Conservation (phyloP, 2,888 invertebrate genomes). For the Punctoribates punctum region DNA sequence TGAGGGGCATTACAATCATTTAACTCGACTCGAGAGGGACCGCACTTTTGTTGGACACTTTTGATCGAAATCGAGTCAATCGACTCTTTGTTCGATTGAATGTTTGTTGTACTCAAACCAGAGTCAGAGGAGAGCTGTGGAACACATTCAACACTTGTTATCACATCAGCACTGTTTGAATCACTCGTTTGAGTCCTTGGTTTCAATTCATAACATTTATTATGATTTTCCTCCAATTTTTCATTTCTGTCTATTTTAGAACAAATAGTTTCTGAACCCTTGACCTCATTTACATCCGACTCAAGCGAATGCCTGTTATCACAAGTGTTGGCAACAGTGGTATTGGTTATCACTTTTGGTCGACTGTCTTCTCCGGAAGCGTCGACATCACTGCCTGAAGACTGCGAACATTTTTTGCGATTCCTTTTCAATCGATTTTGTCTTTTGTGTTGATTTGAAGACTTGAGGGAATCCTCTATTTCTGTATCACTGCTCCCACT, state of each 20-base stretch:
- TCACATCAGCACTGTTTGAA: slow-evolving; percentile 17
- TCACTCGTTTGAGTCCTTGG: neutral
- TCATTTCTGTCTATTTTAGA: neutral
- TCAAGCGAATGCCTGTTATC: neutral
- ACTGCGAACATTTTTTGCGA: slow-evolving; percentile 22
- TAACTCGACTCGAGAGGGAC: neutral
- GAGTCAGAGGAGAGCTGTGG: neutral
- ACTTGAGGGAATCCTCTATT: slow-evolving; percentile 9
- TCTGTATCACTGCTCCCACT: slow-evolving; percentile 20
- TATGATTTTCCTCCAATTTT: neutral
- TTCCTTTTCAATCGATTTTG: neutral
- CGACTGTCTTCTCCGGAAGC: slow-evolving; percentile 33
- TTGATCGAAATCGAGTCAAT: slow-evolving; percentile 4
- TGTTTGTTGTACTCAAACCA: neutral
- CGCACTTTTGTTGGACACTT: neutral
- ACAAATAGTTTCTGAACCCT: slow-evolving; percentile 15
- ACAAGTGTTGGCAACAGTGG: slow-evolving; percentile 10
- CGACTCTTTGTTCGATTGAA: neutral
- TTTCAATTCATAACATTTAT: neutral
- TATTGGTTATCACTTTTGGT: neutral
- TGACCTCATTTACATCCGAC: slow-evolving; percentile 14
- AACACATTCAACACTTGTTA: slow-evolving; percentile 32
- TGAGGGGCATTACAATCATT: slow-evolving; percentile 15
- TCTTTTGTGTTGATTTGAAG: neutral
- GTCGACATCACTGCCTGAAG: slow-evolving; percentile 38